phyloP scores from a whole-genome alignment of 2,797 vertebrate genomes.

The Scolopax rusticola region DNA sequence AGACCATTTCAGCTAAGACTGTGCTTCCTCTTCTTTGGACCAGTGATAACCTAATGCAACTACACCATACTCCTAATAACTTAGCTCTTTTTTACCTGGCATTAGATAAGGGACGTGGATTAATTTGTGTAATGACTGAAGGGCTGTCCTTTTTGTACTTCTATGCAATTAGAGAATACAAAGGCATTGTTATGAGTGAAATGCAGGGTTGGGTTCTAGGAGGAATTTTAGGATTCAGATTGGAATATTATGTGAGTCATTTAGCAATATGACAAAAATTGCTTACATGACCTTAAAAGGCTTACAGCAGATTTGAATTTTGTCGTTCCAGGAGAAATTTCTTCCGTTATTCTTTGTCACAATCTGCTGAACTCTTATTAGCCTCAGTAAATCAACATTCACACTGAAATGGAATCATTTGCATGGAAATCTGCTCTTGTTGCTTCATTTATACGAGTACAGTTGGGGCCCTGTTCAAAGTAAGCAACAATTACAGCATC shows the following conservation, averaged over 20 bases:
- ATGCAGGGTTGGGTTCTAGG: neutral
- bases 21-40: neutral
- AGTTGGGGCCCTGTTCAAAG: neutral
- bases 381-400: neutral
- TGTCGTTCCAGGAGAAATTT: neutral
- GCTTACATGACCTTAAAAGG: constrained; percentile 1
- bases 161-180: neutral
- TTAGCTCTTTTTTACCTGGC: neutral
- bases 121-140: neutral
- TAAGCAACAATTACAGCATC: neutral
- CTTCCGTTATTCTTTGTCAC: neutral
- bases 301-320: constrained; percentile 12
- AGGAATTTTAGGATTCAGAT: neutral
- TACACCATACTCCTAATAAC: neutral
- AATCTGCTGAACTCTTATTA: neutral
- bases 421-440: neutral
- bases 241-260: neutral
- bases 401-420: neutral
- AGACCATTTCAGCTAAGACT: neutral
- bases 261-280: neutral
- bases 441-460: neutral
- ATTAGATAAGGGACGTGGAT: neutral
- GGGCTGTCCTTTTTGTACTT: neutral
- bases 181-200: constrained; percentile 1
- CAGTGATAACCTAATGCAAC: neutral